These are phyloP conservation scores for Ips typographus DNA, from an alignment of 1,140 invertebrate species.

Conservation along the genomic window DNA sequence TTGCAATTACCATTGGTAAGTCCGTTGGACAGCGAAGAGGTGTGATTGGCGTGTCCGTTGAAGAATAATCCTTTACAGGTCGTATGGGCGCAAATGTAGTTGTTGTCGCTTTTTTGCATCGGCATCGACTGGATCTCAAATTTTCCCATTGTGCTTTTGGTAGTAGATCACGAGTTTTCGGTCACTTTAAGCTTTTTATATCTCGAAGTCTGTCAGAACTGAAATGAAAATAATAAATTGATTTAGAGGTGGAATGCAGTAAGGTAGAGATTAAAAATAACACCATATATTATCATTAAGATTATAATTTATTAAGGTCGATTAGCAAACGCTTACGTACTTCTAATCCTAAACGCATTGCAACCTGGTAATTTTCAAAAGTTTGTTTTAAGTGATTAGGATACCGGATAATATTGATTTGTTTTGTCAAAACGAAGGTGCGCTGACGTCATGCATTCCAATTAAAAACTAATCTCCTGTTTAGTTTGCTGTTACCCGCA, in stretches of 20 bases:
- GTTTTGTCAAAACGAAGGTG: too few relatives aligned
- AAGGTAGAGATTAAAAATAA: too few relatives aligned
- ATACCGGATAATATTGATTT: too few relatives aligned
- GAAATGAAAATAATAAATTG: conserved; percentile 22
- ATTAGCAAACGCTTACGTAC: too few relatives aligned
- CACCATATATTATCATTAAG: conserved; percentile 13
- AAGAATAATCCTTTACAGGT: conserved; percentile 33
- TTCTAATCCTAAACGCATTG: too few relatives aligned
- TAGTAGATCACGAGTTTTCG: conserved; percentile 4
- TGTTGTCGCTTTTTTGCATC: conserved; percentile 37
- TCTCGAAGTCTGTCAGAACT: conserved; percentile 24
- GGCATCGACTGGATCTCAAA: conserved; percentile 44
- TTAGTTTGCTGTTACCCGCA: too few relatives aligned
- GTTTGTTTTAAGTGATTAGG: too few relatives aligned
- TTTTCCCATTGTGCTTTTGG: conserved; percentile 38
- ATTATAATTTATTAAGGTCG: not conserved
- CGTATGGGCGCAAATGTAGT: conserved; percentile 24
- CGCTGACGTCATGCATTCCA: too few relatives aligned
- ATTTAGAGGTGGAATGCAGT: not conserved
- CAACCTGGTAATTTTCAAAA: too few relatives aligned
- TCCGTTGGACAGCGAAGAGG: conserved; percentile 6
- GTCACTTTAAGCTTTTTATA: conserved; percentile 22
- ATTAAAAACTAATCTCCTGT: too few relatives aligned
- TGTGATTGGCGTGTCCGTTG: conserved; percentile 5
- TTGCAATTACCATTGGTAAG: conserved; percentile 1